phyloP scores from a whole-genome alignment of 2,888 invertebrate species.

The Hemithea aestivaria region DNA sequence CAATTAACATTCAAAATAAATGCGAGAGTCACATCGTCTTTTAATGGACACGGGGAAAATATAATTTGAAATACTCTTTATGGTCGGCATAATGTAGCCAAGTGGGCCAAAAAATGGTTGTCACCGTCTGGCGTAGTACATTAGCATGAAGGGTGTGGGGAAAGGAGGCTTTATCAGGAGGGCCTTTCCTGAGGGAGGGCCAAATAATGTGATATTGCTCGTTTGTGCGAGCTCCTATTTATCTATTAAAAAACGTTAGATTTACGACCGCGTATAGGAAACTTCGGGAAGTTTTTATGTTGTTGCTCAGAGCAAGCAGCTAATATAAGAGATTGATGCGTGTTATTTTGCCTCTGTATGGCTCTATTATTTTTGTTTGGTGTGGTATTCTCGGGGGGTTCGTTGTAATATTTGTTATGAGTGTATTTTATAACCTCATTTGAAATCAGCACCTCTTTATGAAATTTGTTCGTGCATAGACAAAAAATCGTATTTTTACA shows the following conservation, averaged over 20 bases:
- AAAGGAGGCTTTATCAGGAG: conserved; percentile 75
- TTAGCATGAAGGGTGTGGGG: conserved; percentile 78
- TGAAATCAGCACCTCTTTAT: too few species aligned
- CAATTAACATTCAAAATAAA: conserved; percentile 39
- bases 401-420: conserved; percentile 2
- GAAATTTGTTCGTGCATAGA: too few species aligned
- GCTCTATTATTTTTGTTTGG: conserved; percentile 28
- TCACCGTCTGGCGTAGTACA: conserved; percentile 78
- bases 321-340: conserved; percentile 73
- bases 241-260: conserved; percentile 78
- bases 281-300: conserved; percentile 74
- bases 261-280: conserved; percentile 71
- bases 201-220: conserved; percentile 79
- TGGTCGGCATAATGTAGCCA: conserved; percentile 74
- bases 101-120: conserved; percentile 79
- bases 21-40: conserved; percentile 62
- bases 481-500: too few species aligned
- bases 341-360: conserved; percentile 56
- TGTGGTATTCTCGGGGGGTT: conserved; percentile 7
- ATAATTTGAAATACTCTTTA: conserved; percentile 79
- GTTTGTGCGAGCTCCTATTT: conserved; percentile 78
- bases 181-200: conserved; percentile 78
- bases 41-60: conserved; percentile 74
- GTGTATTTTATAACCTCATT: too few species aligned
- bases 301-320: conserved; percentile 60